Percentiles rank a stretch among this genome's conserved stretches.
Evolutionary conservation across 2,888 invertebrate species (phyloP).

Genomic region (Oscheius sp.): DNA sequence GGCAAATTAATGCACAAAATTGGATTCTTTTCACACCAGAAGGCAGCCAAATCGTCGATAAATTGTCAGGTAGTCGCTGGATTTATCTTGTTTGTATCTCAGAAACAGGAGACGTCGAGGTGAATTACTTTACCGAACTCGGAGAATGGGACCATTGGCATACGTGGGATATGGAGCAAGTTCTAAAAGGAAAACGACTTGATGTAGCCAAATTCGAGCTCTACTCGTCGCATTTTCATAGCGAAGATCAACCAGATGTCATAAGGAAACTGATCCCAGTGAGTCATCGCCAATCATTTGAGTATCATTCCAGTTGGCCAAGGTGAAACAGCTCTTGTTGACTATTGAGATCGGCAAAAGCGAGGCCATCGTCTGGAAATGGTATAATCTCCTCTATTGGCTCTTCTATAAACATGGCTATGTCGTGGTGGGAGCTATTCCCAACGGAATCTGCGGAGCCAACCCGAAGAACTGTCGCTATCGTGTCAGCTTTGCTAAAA

Average conservation of each 20-base stretch:
- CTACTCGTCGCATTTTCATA: constrained; percentile 30
- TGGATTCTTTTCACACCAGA: constrained; percentile 36
- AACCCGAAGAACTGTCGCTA: constrained; percentile 24
- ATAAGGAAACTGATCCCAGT: constrained; percentile 29
- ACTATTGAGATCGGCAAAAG: constrained; percentile 5
- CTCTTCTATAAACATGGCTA: constrained; percentile 31
- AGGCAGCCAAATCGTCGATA: constrained; percentile 26
- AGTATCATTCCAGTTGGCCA: constrained; percentile 16
- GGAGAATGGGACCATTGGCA: constrained; percentile 36
- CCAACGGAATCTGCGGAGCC: constrained; percentile 31
- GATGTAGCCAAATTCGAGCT: constrained; percentile 36
- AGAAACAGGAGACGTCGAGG: constrained; percentile 30
- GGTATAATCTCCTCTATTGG: constrained; percentile 36
- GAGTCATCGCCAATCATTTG: constrained; percentile 1
- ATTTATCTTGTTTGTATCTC: not conserved
- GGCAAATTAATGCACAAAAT: constrained; percentile 13
- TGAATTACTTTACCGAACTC: constrained; percentile 38
- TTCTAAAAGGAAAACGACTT: constrained; percentile 23
- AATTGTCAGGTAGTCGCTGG: constrained; percentile 20
- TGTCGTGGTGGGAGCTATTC: constrained; percentile 29
- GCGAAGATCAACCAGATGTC: constrained; percentile 34
- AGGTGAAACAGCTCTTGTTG: constrained; percentile 11
- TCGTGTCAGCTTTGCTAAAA: constrained; percentile 22
- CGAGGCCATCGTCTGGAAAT: constrained; percentile 18
- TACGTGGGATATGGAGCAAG: constrained; percentile 38